Conservation (phyloP, 2,888 invertebrate species). For the Acrobasis consociella region DNA sequence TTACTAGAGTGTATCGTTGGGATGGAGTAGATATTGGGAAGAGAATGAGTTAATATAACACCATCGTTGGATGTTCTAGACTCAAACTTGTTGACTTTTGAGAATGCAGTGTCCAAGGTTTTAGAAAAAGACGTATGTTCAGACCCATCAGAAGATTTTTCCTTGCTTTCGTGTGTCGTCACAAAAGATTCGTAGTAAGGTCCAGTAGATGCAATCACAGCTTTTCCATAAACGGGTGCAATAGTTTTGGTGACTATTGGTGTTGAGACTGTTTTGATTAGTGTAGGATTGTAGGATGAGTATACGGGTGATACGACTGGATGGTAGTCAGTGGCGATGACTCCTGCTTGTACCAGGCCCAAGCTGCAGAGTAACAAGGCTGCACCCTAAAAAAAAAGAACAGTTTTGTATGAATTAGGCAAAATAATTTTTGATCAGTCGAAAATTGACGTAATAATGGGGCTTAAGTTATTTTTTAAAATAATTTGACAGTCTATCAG, state of each 20-base stretch:
- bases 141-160: slow-evolving; percentile 34
- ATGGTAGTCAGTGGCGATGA: neutral
- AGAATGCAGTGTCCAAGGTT: slow-evolving; percentile 35
- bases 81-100: slow-evolving; percentile 38
- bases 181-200: slow-evolving; percentile 41
- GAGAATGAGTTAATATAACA: slow-evolving; percentile 28
- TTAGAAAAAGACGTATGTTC: slow-evolving; percentile 37
- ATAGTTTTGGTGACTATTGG: slow-evolving; percentile 30
- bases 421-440: too few species aligned
- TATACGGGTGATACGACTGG: slow-evolving; percentile 8
- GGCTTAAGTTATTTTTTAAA: too few species aligned
- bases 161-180: slow-evolving; percentile 39
- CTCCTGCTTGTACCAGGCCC: slow-evolving; percentile 5
- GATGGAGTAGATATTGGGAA: slow-evolving; percentile 29
- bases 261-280: slow-evolving; percentile 31
- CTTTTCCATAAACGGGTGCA: neutral
- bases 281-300: neutral
- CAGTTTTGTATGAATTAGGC: too few species aligned
- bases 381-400: neutral
- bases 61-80: slow-evolving; percentile 32
- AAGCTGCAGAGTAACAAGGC: slow-evolving; percentile 1
- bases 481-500: too few species aligned
- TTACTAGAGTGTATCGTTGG: slow-evolving; percentile 8
- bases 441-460: too few species aligned
- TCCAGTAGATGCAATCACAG: slow-evolving; percentile 26